These are phyloP conservation scores for Mythimna vitellina DNA, from an alignment of 2,888 invertebrate genomes.

Conservation along the genomic window DNA sequence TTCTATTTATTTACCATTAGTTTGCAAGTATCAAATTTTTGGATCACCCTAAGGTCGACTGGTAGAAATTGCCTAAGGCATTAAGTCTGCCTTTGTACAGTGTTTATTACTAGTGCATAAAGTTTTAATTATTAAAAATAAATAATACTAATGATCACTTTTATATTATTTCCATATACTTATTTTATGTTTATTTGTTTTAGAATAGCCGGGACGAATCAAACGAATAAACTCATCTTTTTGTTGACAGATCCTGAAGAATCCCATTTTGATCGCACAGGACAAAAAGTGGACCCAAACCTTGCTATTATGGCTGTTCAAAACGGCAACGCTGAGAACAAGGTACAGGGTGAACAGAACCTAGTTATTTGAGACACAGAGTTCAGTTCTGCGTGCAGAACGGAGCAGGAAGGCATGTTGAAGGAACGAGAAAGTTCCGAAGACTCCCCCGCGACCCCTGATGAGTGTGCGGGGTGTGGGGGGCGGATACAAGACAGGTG, in stretches of 20 bases:
- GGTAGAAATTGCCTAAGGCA: too few species aligned
- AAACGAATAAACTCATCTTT: conserved; percentile 43
- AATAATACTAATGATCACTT: not conserved
- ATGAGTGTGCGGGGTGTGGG: conserved; percentile 92
- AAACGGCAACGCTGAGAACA: conserved; percentile 66
- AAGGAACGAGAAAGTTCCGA: conserved; percentile 92
- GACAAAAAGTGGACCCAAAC: conserved; percentile 64
- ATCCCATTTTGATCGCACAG: conserved; percentile 54
- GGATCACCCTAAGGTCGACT: too few species aligned
- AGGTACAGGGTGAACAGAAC: conserved; percentile 70
- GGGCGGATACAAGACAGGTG: conserved; percentile 91
- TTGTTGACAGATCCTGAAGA: conserved; percentile 62
- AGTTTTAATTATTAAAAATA: too few species aligned
- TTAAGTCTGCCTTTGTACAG: too few species aligned
- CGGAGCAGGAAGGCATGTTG: conserved; percentile 89
- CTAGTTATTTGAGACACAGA: conserved; percentile 84
- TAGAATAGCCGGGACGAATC: conserved; percentile 35
- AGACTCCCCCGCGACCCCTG: conserved; percentile 83
- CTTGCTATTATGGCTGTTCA: conserved; percentile 72
- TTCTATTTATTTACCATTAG: too few species aligned
- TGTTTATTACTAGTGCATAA: too few species aligned
- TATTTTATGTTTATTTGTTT: not conserved
- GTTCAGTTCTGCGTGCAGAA: conserved; percentile 73
- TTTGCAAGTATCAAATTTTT: too few species aligned
- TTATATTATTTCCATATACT: not conserved